Evolutionary conservation across 2,888 invertebrate genomes (phyloP), one percentile per base, ranked within the genome.

Genomic region (Cheiracanthium punctorium): DNA sequence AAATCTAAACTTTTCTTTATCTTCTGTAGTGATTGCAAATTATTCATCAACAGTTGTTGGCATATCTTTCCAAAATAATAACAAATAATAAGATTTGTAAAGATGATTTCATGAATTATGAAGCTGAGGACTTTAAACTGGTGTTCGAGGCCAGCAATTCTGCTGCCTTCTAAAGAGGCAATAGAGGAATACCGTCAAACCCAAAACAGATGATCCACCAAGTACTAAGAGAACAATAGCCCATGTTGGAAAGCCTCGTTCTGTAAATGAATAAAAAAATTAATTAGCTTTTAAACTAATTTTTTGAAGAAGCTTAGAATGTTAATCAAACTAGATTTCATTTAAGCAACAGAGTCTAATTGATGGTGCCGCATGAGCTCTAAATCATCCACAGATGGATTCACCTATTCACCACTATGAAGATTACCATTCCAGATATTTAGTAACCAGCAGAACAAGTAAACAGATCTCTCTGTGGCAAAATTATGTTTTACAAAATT

Each of bases 221-320:
- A 85, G 70, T 14, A 80, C 84, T 5, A 85, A 69, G n/a, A 85
- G 69, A 58, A 85, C 58, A n/a, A 85, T 85, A 7, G 69, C 58
- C 84, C 84, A 84, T 14, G 29, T 58, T 30, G 84, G 84, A 64
- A 85, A 74, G 24, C 43, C 58, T 17, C 79, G 67, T 41, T 58
- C 79, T 85, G 28, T 65, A 69, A 69, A 30, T n/a, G n/a, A n/a
- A n/a, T n/a, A n/a, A n/a, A n/a, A 5, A 52, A 52, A 52, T 52
- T 52, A 52, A 52, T 52, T 4, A 52, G 52, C 52, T 20, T 0
- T 20, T 20, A 52, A 41, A 10, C 8, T 20, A 12, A 52, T 52
- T 52, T 14, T 52, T 20, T 52, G n/a, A 52, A n/a, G n/a, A n/a
- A n/a, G n/a, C 1, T 30, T 1, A n/a, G 17, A 8, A 67, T 30